Evolutionary conservation across 2,888 invertebrate genomes (phyloP).

Genomic region (Disparrhopalites patrizii): DNA sequence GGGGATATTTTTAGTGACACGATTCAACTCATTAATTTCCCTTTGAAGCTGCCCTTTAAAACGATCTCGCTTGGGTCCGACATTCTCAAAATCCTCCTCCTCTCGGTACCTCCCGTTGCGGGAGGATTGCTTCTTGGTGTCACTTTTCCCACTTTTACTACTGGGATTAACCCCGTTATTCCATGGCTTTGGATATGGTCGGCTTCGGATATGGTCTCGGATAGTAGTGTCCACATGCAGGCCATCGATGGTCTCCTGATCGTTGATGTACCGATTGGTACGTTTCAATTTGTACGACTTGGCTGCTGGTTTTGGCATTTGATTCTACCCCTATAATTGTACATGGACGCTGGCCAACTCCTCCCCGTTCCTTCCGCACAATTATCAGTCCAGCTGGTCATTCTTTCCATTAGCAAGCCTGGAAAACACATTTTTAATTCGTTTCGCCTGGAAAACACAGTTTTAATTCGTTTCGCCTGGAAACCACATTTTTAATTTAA

Average conservation of each 20-base stretch:
- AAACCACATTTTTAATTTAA: too few relatives aligned
- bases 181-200: background rate
- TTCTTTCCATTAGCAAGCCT: too few relatives aligned
- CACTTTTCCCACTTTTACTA: background rate
- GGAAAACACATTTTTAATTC: too few relatives aligned
- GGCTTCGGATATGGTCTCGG: background rate
- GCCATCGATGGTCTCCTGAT: background rate
- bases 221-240: background rate
- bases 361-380: too few relatives aligned
- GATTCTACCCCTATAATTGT: too few relatives aligned
- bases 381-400: too few relatives aligned
- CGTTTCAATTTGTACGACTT: conserved; percentile 17
- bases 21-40: background rate
- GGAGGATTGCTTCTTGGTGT: background rate
- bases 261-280: conserved; percentile 13
- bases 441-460: too few relatives aligned
- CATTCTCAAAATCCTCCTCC: conserved; percentile 16
- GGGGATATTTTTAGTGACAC: background rate
- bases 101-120: too few relatives aligned
- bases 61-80: conserved; percentile 1
- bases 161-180: background rate
- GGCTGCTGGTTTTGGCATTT: conserved; percentile 9
- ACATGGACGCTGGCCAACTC: too few relatives aligned
- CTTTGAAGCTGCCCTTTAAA: background rate
- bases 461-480: too few relatives aligned